A percentile compares a stretch with the other conserved stretches of the same genome.
Evolutionary conservation across 2,797 vertebrate genomes (phyloP).

Genomic region (Euphonia xanthogaster): DNA sequence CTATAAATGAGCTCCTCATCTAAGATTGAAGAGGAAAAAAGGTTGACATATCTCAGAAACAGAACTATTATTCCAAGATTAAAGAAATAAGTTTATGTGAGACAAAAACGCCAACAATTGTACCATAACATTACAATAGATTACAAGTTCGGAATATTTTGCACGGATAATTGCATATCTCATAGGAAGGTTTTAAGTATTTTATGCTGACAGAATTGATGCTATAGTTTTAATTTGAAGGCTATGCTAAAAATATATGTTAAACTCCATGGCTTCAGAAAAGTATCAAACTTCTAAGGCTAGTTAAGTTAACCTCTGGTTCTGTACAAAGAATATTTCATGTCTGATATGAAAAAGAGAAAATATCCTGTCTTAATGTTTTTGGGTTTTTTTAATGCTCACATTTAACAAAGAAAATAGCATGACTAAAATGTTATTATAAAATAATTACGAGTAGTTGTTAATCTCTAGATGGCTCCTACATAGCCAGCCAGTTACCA

Average conservation of each 20-base stretch:
- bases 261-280: background rate
- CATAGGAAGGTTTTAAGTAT: background rate
- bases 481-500: background rate
- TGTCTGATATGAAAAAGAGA: background rate
- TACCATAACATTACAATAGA: background rate
- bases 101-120: rapidly evolving
- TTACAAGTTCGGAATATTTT: background rate
- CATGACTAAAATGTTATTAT: background rate
- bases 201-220: background rate
- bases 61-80: background rate
- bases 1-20: background rate
- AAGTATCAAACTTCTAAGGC: background rate
- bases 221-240: background rate
- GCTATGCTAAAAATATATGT: background rate
- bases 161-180: background rate
- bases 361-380: background rate
- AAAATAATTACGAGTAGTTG: background rate
- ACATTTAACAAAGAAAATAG: background rate
- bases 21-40: background rate
- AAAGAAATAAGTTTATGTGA: background rate
- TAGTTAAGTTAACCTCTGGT: background rate
- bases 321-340: background rate
- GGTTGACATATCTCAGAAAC: background rate
- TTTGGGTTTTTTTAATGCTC: background rate
- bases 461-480: background rate